phyloP scores from a whole-genome alignment of 2,888 invertebrate species.

The Chrysodeixis includens region DNA sequence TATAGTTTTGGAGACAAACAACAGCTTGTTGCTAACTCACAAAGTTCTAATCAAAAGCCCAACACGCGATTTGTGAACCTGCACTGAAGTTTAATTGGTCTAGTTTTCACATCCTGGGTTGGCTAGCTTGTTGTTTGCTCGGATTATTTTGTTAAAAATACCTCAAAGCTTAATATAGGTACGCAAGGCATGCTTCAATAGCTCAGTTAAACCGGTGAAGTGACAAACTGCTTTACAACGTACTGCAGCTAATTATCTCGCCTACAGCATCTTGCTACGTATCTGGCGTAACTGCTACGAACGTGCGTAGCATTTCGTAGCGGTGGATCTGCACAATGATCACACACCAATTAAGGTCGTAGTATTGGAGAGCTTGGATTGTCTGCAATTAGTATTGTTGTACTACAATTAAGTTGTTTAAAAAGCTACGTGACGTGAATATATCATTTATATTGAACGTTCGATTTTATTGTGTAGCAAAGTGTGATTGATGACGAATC shows the following conservation, averaged over 20 bases:
- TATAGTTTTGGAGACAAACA: not conserved
- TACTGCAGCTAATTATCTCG: not conserved
- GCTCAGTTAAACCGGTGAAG: not conserved
- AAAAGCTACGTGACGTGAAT: not conserved
- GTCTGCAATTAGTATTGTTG: not conserved
- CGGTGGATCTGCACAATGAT: not conserved
- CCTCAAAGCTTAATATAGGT: not conserved
- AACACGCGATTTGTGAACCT: not conserved
- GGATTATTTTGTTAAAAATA: not conserved
- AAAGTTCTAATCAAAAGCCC: not conserved
- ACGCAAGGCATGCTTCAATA: not conserved
- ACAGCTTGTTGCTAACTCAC: not conserved
- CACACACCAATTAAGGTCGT: not conserved
- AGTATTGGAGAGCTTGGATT: not conserved
- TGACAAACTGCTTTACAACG: not conserved
- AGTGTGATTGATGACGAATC: not conserved
- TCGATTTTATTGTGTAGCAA: not conserved
- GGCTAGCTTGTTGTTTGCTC: not conserved
- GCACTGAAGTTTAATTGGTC: not conserved
- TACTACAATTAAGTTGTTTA: not conserved
- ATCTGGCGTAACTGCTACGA: not conserved
- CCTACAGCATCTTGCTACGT: not conserved
- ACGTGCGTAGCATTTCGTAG: slow-evolving; percentile 1
- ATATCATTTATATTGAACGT: not conserved
- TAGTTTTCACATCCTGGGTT: not conserved